Percentiles rank a stretch among this genome's conserved stretches.
Conservation (phyloP, 2,888 invertebrate genomes). For the Craniophora ligustri region DNA sequence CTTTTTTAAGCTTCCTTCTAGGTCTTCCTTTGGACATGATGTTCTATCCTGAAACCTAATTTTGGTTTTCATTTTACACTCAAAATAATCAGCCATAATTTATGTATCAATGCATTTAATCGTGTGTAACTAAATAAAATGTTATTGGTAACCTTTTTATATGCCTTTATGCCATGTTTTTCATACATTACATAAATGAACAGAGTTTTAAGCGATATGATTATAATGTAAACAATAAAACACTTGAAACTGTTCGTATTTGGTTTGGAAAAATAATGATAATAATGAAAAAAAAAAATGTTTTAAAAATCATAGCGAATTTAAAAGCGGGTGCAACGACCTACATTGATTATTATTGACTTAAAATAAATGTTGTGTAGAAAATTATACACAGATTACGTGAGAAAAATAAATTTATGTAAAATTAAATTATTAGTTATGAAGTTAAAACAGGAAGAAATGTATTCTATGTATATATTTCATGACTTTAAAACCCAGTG, state of each 20-base stretch:
- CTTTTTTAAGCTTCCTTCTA: no score
- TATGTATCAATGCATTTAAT: background rate
- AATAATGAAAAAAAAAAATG: background rate
- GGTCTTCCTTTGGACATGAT: no score
- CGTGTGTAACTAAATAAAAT: background rate
- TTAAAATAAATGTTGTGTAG: conserved; percentile 41
- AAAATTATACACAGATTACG: conserved; percentile 35
- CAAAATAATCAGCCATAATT: no score
- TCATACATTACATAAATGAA: background rate
- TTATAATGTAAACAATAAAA: background rate
- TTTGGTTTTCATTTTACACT: no score
- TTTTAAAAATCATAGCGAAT: conserved; percentile 33
- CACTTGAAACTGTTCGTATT: conserved; percentile 11
- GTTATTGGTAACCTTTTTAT: conserved; percentile 1
- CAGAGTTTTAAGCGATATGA: background rate
- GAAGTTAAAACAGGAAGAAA: no score
- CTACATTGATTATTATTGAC: conserved; percentile 35
- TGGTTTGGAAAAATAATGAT: background rate
- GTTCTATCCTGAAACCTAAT: no score
- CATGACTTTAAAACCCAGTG: no score
- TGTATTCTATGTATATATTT: no score
- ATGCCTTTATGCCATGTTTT: background rate
- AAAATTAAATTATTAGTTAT: no score
- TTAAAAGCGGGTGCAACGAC: conserved; percentile 45
- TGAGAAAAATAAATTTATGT: no score